Base-by-base conservation (phyloP, 2,797 vertebrate genomes). In the Luscinia megarhynchos region DNA sequence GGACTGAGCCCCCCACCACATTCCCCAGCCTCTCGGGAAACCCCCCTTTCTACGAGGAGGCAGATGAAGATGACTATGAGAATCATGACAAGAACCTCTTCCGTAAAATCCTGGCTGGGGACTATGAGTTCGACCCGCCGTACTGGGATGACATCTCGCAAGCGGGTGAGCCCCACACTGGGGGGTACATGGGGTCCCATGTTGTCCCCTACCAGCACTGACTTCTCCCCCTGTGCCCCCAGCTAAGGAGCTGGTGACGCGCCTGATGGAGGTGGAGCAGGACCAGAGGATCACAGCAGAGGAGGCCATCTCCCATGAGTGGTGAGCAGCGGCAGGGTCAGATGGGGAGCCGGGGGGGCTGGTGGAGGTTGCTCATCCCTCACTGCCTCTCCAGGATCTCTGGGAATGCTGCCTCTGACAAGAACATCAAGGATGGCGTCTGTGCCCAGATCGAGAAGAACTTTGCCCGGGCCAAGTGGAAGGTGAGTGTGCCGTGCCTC, bases 131-230 rank as follows among this genome's bases (percentile, higher is more conserved):
- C 40, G 99, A 99, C 95, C 99, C 99, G 1, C 99, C 99, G 0
- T 99, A 99, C 97, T 99, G 99, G 99, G 99, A 99, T 82, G 99
- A 99, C 67, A 99, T 99, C 96, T 99, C 99, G 0, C 99, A 99
- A 92, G 99, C 99, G 16, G 99, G 99, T 99, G 97, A 97, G 95
- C 79, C 30, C n/a, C 12, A 20, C 2, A 5, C 50, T 6, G 9
- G 15, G 15, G 19, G 12, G 20, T 8, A 36, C 3, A 2, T 0
- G 11, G 45, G 6, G 41, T 73, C 29, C 54, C 41, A 4, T 4
- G 2, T 15, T 61, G 61, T 34, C 10, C 17, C 30, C 15, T 15
- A 17, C 29, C 3, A 1, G 58, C 5, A 0, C 59, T 92, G 76
- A 93, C 45, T 23, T 87, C 26, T 17, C 5, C 21, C 17, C 5